phyloP scores from a whole-genome alignment of 1,140 invertebrate genomes.

The Mya arenaria region DNA sequence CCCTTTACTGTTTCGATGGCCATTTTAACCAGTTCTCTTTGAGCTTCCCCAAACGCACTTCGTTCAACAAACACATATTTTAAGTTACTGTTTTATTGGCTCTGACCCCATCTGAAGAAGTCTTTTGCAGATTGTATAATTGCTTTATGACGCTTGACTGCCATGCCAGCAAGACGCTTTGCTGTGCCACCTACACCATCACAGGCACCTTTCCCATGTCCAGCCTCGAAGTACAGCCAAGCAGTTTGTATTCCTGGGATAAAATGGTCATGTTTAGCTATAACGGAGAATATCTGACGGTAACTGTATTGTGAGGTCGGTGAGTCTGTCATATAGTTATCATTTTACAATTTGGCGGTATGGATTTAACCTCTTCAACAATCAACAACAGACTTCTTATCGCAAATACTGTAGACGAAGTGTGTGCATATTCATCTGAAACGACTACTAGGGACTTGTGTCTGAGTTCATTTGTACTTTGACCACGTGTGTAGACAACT shows the following conservation, averaged over 20 bases:
- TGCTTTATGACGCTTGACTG: background rate
- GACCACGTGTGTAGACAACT: background rate
- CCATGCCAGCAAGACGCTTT: background rate
- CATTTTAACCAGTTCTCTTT: background rate
- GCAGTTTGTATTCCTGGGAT: background rate
- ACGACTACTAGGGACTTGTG: constrained; percentile 8
- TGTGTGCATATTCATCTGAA: constrained; percentile 2
- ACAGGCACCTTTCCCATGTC: constrained; percentile 43
- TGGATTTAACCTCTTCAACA: background rate
- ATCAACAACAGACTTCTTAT: background rate
- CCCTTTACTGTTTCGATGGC: background rate
- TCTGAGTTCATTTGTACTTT: background rate
- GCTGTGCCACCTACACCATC: background rate
- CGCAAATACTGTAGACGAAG: background rate
- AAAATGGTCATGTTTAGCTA: constrained; percentile 10
- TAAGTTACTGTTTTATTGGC: background rate
- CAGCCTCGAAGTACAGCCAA: constrained; percentile 2
- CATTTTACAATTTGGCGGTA: background rate
- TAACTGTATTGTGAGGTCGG: constrained; percentile 21
- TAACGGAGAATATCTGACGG: constrained; percentile 3
- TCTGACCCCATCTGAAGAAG: constrained; percentile 3
- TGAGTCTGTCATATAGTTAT: background rate
- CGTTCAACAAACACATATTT: constrained; percentile 26
- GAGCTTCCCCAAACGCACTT: background rate
- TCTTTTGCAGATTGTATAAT: background rate